Evolutionary conservation across 2,797 vertebrate genomes (phyloP).

Genomic region (Ctenosaura bakeri): DNA sequence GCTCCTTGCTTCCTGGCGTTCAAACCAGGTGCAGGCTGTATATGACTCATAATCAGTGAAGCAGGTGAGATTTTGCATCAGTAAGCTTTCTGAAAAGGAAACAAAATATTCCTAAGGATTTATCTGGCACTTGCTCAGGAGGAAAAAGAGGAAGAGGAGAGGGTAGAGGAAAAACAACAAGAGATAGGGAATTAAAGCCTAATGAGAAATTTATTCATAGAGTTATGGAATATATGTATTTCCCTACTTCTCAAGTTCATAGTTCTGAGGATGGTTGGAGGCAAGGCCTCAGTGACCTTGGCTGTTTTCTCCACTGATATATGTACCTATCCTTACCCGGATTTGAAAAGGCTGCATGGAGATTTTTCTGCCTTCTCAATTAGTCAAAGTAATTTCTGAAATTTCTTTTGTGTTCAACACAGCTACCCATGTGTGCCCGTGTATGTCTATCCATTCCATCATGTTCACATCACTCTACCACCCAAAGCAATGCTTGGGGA

Average conservation of each 20-base stretch:
- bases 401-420: neutral
- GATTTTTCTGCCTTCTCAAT: too few species aligned
- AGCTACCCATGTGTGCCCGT: neutral
- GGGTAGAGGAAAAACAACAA: neutral
- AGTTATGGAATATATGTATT: neutral
- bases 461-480: neutral
- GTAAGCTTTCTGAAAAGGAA: slow-evolving; percentile 68
- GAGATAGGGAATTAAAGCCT: neutral
- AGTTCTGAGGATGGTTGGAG: neutral
- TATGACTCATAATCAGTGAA: slow-evolving; percentile 76
- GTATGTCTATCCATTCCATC: neutral
- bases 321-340: too few species aligned
- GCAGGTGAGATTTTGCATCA: slow-evolving; percentile 76
- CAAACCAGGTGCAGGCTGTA: slow-evolving; percentile 77
- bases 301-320: neutral
- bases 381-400: too few species aligned
- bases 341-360: too few species aligned
- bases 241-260: neutral
- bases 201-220: neutral
- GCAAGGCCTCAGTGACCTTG: too few species aligned
- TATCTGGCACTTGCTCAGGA: neutral
- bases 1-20: slow-evolving; percentile 46
- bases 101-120: neutral
- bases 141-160: neutral
- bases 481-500: too few species aligned